These are phyloP conservation scores for Arbacia lixula DNA, from an alignment of 53 echinoderm and acorn worm species.

Conservation along the genomic window DNA sequence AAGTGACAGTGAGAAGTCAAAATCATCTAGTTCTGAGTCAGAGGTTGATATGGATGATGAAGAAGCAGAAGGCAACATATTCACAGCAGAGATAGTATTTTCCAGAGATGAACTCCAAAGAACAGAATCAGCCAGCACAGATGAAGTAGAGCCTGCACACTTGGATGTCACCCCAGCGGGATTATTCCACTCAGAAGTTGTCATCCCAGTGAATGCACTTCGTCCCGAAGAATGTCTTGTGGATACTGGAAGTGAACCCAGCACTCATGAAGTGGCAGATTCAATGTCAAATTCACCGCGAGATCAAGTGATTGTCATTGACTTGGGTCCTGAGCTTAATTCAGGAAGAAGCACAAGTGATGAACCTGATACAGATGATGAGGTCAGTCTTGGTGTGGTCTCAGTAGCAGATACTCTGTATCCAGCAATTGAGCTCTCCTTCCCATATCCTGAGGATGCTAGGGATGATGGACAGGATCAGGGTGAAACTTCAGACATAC, in stretches of 20 bases:
- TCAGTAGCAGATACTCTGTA: slow-evolving; percentile 46
- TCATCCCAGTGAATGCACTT: slow-evolving; percentile 13
- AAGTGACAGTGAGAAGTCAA: not conserved
- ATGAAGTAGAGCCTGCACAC: slow-evolving; percentile 7
- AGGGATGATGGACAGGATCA: slow-evolving; percentile 28
- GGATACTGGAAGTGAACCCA: not conserved
- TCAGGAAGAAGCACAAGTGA: slow-evolving; percentile 10
- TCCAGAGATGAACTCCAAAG: slow-evolving; percentile 7
- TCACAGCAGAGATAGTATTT: not conserved
- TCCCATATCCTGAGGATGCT: slow-evolving; percentile 29
- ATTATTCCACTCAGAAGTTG: slow-evolving; percentile 43
- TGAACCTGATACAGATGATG: slow-evolving; percentile 43
- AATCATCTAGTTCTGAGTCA: no score
- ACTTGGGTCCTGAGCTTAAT: slow-evolving; percentile 26
- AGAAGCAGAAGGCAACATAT: no score
- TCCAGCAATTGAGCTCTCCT: not conserved
- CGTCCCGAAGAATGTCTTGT: not conserved
- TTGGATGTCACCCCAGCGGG: slow-evolving; percentile 26
- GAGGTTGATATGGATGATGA: not conserved
- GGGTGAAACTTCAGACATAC: slow-evolving; percentile 9
- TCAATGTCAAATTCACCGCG: no score
- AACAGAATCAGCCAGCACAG: slow-evolving; percentile 17
- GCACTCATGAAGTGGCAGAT: not conserved
- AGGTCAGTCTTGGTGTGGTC: slow-evolving; percentile 39
- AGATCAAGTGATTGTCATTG: slow-evolving; percentile 12